phyloP scores from a whole-genome alignment of 64 coral and sea anemone genomes.

The Orbicella faveolata region DNA sequence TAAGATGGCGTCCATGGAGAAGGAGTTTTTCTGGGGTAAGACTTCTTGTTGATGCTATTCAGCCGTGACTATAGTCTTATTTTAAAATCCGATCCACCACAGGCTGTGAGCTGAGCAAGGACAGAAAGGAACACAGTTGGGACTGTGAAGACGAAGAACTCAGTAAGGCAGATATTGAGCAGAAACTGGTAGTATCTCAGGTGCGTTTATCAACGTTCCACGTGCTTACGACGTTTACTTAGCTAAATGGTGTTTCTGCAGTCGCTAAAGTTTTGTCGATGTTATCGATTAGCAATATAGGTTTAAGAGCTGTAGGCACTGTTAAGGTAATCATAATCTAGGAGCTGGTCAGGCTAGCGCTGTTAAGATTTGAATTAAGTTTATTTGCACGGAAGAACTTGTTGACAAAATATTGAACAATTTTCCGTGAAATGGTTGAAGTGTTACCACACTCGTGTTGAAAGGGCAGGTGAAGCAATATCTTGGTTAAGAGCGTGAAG shows the following conservation, averaged over 20 bases:
- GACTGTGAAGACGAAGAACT: slow-evolving; percentile 47
- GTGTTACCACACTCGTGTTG: too few species aligned
- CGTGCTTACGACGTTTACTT: not conserved
- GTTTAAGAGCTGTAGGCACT: not conserved
- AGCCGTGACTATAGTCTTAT: not conserved
- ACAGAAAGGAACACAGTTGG: slow-evolving; percentile 31
- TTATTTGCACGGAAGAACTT: too few species aligned
- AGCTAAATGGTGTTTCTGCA: too few species aligned
- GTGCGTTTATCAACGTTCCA: slow-evolving; percentile 1
- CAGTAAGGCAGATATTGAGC: slow-evolving; percentile 40
- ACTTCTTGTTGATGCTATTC: not conserved
- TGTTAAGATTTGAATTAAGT: not conserved
- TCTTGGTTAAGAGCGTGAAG: too few species aligned
- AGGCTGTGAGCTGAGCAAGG: slow-evolving; percentile 61
- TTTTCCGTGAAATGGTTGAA: too few species aligned
- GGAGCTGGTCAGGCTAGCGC: not conserved
- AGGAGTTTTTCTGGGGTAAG: slow-evolving; percentile 75
- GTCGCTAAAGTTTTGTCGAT: not conserved
- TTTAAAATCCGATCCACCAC: not conserved
- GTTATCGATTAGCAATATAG: not conserved
- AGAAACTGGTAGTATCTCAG: slow-evolving; percentile 56
- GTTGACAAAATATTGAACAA: too few species aligned
- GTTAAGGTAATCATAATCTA: not conserved
- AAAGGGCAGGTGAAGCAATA: too few species aligned
- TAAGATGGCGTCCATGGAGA: slow-evolving; percentile 65